These are phyloP conservation scores for Acutogordius australiensis DNA, from an alignment of 2,888 invertebrate genomes.

Conservation along the genomic window DNA sequence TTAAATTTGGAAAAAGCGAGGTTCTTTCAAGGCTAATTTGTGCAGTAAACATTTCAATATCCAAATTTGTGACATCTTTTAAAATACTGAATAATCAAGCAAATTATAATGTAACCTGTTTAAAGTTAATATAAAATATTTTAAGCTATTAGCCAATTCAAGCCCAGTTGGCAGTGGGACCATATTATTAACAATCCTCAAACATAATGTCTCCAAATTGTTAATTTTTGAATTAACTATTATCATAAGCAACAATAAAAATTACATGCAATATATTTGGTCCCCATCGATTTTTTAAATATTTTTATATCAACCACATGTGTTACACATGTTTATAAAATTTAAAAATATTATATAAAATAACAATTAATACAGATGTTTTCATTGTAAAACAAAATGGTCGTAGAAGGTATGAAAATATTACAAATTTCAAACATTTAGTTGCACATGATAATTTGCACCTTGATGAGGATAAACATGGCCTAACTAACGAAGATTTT, in stretches of 20 bases:
- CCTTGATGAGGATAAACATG: too few species aligned
- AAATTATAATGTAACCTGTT: background rate
- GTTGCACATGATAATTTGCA: too few species aligned
- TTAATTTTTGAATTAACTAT: conserved; percentile 2
- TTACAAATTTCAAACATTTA: too few species aligned
- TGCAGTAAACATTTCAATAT: background rate
- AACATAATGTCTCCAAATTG: conserved; percentile 4
- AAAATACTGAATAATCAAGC: background rate
- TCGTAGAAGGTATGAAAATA: too few species aligned
- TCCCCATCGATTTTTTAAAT: background rate
- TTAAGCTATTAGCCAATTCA: conserved; percentile 3
- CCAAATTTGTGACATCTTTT: background rate
- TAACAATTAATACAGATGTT: too few species aligned
- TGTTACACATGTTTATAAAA: too few species aligned
- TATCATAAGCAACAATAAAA: background rate
- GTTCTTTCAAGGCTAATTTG: background rate
- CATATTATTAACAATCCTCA: background rate
- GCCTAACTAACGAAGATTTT: too few species aligned
- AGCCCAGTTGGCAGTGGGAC: background rate
- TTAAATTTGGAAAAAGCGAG: background rate
- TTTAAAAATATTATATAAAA: too few species aligned
- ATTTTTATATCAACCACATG: too few species aligned
- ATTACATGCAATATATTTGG: conserved; percentile 6
- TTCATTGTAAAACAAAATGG: too few species aligned
- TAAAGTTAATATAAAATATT: conserved; percentile 4